Conservation (phyloP, 2,113 vertebrate species). For the Entelurus aequoreus region DNA sequence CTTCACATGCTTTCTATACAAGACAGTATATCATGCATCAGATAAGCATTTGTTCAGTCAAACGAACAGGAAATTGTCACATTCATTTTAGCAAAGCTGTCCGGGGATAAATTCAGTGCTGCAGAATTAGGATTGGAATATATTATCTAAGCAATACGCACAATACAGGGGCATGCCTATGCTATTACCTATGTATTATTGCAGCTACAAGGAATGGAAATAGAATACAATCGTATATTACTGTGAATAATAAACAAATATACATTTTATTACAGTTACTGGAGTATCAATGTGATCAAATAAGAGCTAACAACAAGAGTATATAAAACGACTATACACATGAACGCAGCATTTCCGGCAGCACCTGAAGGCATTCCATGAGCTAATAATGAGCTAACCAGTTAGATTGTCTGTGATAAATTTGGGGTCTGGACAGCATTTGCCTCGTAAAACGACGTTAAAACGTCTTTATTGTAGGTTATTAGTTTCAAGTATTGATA, state of each 20-base stretch:
- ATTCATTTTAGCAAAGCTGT: constrained; percentile 24
- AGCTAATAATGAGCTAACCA: background rate
- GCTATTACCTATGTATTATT: constrained; percentile 2
- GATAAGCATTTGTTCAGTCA: constrained; percentile 33
- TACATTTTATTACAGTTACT: too few species aligned
- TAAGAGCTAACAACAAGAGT: too few species aligned
- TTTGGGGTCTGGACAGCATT: background rate
- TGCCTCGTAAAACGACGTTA: background rate
- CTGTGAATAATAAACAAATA: too few species aligned
- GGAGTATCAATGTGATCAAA: too few species aligned
- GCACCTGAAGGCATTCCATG: background rate
- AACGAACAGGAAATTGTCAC: constrained; percentile 42
- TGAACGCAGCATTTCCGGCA: background rate
- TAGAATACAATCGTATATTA: too few species aligned
- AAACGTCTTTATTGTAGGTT: background rate
- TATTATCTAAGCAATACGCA: constrained; percentile 11
- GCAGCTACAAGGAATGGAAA: too few species aligned
- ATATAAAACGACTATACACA: background rate
- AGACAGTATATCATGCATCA: constrained; percentile 42
- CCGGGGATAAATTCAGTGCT: constrained; percentile 26
- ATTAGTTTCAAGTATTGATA: background rate
- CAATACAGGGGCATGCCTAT: background rate
- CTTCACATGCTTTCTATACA: constrained; percentile 38
- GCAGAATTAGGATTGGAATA: constrained; percentile 18
- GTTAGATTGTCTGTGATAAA: background rate